Conservation (phyloP, 2,797 vertebrate species). For the Thaleichthys pacificus region DNA sequence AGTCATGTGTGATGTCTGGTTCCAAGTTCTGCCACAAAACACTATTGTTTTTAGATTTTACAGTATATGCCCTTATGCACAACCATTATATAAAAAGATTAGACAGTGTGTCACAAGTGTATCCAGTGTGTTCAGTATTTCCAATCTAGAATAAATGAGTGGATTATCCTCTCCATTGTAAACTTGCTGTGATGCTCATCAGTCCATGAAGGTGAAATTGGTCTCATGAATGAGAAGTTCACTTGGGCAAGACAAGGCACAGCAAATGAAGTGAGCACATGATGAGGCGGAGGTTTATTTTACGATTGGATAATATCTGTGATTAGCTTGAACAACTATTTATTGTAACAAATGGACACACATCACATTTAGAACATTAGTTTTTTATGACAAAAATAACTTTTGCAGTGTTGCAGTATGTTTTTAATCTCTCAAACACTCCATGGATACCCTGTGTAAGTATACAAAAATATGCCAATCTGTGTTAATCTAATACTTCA, state of each 20-base stretch:
- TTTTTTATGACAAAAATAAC: background rate
- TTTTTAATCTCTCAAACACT: background rate
- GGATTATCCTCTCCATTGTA: background rate
- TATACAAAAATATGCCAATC: too few relatives aligned
- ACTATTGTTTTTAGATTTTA: slow-evolving; percentile 25
- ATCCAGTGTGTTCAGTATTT: background rate
- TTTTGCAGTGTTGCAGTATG: background rate
- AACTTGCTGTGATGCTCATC: background rate
- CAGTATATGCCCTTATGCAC: slow-evolving; percentile 24
- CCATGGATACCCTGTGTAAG: background rate
- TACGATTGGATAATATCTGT: slow-evolving; percentile 1
- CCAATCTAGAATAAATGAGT: background rate
- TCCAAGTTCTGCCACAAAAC: slow-evolving; percentile 14
- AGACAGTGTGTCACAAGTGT: slow-evolving; percentile 1
- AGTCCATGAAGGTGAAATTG: slow-evolving; percentile 2
- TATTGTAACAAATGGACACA: background rate
- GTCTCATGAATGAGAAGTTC: background rate
- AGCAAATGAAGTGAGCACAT: background rate
- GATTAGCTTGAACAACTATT: slow-evolving; percentile 12
- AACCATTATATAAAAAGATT: slow-evolving; percentile 22
- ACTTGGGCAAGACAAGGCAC: background rate
- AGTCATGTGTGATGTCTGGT: slow-evolving; percentile 60
- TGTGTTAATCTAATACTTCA: too few relatives aligned
- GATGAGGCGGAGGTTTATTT: background rate
- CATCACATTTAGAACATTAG: background rate